These are phyloP conservation scores for Cyrtodaria siliqua DNA, from an alignment of 2,888 invertebrate genomes.

Conservation along the genomic window DNA sequence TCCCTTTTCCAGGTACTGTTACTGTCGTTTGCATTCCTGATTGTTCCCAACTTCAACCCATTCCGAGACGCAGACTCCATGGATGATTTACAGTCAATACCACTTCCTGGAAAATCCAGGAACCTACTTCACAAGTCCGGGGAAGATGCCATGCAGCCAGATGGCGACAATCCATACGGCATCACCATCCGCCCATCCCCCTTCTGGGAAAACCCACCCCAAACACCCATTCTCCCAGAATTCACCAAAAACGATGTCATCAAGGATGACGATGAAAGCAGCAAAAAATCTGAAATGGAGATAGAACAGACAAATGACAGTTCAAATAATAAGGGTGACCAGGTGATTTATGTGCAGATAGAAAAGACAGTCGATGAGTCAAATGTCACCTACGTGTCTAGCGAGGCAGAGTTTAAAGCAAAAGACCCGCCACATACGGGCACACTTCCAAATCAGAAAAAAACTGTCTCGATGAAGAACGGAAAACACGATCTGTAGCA, in stretches of 20 bases:
- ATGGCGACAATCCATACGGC: slow-evolving; percentile 78
- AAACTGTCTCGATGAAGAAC: no score
- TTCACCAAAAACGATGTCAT: slow-evolving; percentile 34
- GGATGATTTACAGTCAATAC: slow-evolving; percentile 63
- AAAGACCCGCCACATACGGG: slow-evolving; percentile 7
- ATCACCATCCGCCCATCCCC: slow-evolving; percentile 68
- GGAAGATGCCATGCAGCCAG: slow-evolving; percentile 35
- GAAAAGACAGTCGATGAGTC: slow-evolving; percentile 44
- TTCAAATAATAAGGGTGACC: slow-evolving; percentile 14
- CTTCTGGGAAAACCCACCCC: slow-evolving; percentile 76
- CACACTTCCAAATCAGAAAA: no score
- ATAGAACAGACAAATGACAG: not conserved
- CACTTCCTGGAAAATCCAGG: slow-evolving; percentile 76
- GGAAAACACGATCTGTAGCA: no score
- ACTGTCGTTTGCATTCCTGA: slow-evolving; percentile 93
- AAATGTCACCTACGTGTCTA: slow-evolving; percentile 55
- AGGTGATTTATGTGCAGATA: slow-evolving; percentile 58
- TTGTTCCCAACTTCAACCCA: slow-evolving; percentile 89
- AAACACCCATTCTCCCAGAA: slow-evolving; percentile 63
- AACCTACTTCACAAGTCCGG: slow-evolving; percentile 75
- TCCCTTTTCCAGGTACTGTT: slow-evolving; percentile 90
- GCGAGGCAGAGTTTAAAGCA: slow-evolving; percentile 48
- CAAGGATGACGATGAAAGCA: slow-evolving; percentile 15
- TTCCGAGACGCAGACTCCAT: slow-evolving; percentile 68
- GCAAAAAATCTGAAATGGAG: not conserved